These are phyloP conservation scores for Tribolium castaneum DNA, from an alignment of 1,140 invertebrate species.

Conservation along the genomic window DNA sequence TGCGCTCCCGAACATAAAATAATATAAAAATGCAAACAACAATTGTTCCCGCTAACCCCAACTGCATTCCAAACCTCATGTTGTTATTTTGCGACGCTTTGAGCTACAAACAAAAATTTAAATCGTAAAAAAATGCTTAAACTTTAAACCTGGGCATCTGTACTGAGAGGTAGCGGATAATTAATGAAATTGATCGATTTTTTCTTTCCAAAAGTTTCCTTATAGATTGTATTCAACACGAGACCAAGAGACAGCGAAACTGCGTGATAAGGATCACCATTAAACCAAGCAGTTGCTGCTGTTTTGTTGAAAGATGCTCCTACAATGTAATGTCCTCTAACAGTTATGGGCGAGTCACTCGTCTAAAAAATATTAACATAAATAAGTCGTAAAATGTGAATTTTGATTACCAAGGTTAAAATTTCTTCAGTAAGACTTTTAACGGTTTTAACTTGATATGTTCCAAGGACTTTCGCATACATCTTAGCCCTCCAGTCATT, in stretches of 20 bases:
- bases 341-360: constrained; percentile 2
- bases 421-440: constrained; percentile 7
- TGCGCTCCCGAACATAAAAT: constrained; percentile 72
- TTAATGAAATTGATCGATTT: constrained; percentile 71
- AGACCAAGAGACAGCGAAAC: constrained; percentile 47
- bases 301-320: constrained; percentile 44
- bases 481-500: no score
- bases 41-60: constrained; percentile 74
- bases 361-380: constrained; percentile 40
- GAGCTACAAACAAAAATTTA: not conserved
- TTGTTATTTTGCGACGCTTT: constrained; percentile 29
- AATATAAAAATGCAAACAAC: constrained; percentile 79
- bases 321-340: constrained; percentile 45
- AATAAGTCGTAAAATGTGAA: not conserved
- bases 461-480: not conserved
- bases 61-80: constrained; percentile 71
- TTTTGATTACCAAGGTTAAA: constrained; percentile 35
- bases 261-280: constrained; percentile 46
- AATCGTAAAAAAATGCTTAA: not conserved
- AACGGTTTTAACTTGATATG: constrained; percentile 13
- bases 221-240: constrained; percentile 44
- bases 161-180: constrained; percentile 72
- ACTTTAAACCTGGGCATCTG: constrained; percentile 51
- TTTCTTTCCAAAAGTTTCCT: constrained; percentile 63
- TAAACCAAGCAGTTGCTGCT: constrained; percentile 45